Evolutionary conservation across 2,888 invertebrate species (phyloP).

Genomic region (Dasypogon diadema): DNA sequence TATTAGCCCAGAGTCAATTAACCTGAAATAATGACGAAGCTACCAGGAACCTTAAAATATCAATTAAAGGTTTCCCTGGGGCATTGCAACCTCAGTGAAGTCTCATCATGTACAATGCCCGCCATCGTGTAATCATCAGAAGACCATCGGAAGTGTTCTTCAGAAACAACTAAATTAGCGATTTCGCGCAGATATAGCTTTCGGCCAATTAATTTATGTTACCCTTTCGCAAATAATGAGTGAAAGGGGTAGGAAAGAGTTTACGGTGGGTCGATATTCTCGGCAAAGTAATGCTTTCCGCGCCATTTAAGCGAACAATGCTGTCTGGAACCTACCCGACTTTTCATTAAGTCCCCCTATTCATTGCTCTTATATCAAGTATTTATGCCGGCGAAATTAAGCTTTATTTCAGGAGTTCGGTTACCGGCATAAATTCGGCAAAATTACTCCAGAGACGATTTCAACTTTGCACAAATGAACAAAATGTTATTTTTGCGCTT

Average conservation of each 20-base stretch:
- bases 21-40: conserved; percentile 42
- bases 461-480: conserved; percentile 7
- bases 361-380: conserved; percentile 37
- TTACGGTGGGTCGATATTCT: background rate
- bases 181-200: conserved; percentile 19
- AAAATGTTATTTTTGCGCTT: conserved; percentile 37
- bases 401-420: conserved; percentile 37
- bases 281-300: conserved; percentile 40
- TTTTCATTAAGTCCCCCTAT: conserved; percentile 43
- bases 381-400: conserved; percentile 39
- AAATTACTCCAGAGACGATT: conserved; percentile 10
- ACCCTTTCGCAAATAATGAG: conserved; percentile 17
- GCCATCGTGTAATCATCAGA: conserved; percentile 18
- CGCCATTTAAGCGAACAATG: conserved; percentile 40
- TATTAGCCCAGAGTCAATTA: conserved; percentile 22
- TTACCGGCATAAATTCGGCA: conserved; percentile 25
- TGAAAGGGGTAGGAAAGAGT: conserved; percentile 1
- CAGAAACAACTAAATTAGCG: conserved; percentile 40
- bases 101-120: conserved; percentile 11
- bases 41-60: conserved; percentile 40
- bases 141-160: conserved; percentile 34
- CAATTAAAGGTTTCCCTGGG: conserved; percentile 22
- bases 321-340: conserved; percentile 26
- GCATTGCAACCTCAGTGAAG: conserved; percentile 25
- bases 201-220: conserved; percentile 44